These are phyloP conservation scores for Neuroscelio doddi DNA, from an alignment of 2,888 invertebrate genomes.

Conservation along the genomic window DNA sequence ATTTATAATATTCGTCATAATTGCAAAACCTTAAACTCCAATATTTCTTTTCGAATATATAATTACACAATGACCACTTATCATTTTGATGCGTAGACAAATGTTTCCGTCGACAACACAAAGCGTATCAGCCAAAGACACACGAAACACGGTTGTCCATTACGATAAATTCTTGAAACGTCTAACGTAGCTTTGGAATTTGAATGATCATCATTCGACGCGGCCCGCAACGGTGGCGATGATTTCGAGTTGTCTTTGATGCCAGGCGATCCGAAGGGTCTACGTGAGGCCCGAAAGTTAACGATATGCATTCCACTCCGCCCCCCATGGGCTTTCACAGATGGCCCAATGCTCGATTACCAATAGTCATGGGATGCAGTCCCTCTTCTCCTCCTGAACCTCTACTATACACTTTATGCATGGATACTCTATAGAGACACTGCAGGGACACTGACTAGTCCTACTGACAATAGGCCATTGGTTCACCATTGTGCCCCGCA, in stretches of 20 bases:
- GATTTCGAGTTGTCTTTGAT: slow-evolving; percentile 59
- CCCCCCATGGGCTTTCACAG: slow-evolving; percentile 42
- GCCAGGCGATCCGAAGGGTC: slow-evolving; percentile 33
- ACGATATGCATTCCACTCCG: slow-evolving; percentile 52
- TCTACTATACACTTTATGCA: slow-evolving; percentile 42
- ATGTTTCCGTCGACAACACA: too few relatives aligned
- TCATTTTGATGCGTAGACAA: too few relatives aligned
- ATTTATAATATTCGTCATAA: too few relatives aligned
- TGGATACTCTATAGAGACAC: slow-evolving; percentile 51
- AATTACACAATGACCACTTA: too few relatives aligned
- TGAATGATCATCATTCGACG: slow-evolving; percentile 33
- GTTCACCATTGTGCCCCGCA: slow-evolving; percentile 59
- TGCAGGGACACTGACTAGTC: slow-evolving; percentile 63
- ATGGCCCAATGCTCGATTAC: slow-evolving; percentile 40
- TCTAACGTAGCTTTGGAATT: slow-evolving; percentile 23
- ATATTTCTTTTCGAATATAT: too few relatives aligned
- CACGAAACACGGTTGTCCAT: neutral
- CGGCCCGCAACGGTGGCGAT: slow-evolving; percentile 46
- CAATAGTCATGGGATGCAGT: slow-evolving; percentile 42
- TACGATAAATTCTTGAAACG: neutral
- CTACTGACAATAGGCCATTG: slow-evolving; percentile 64
- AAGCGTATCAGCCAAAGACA: too few relatives aligned
- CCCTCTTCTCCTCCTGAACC: slow-evolving; percentile 27
- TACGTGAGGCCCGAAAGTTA: slow-evolving; percentile 45
- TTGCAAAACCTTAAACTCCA: too few relatives aligned